Evolutionary conservation across 1,140 invertebrate genomes (phyloP).

Genomic region (Lepidostoma basale): DNA sequence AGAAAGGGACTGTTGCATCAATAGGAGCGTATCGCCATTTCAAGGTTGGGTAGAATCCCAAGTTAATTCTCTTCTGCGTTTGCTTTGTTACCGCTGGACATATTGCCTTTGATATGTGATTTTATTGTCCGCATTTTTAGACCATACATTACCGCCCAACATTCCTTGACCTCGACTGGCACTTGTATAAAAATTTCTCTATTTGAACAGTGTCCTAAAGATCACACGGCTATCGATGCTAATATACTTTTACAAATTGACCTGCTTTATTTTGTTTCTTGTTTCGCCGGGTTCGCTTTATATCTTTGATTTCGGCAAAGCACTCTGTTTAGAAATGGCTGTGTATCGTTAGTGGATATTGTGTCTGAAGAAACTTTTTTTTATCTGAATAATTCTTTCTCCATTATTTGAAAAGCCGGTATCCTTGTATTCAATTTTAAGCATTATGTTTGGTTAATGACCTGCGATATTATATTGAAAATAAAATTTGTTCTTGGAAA

Average conservation of each 20-base stretch:
- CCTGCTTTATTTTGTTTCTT: neutral
- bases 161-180: neutral
- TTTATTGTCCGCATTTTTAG: neutral
- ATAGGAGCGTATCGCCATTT: constrained; percentile 13
- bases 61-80: neutral
- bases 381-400: no score
- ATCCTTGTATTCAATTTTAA: no score
- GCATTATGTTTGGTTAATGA: no score
- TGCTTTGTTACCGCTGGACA: constrained; percentile 1
- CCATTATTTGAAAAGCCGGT: no score
- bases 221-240: neutral
- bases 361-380: no score
- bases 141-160: neutral
- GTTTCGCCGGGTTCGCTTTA: neutral
- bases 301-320: neutral
- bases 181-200: neutral
- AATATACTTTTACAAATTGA: neutral
- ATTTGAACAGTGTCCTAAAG: neutral
- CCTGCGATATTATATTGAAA: no score
- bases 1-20: constrained; percentile 23
- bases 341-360: constrained; percentile 3
- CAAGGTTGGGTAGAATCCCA: constrained; percentile 7
- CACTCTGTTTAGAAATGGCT: neutral
- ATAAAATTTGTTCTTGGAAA: no score
- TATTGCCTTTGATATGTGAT: constrained; percentile 5